Evolutionary conservation across 2,797 vertebrate species (phyloP).

Genomic region (Esox masquinongy): DNA sequence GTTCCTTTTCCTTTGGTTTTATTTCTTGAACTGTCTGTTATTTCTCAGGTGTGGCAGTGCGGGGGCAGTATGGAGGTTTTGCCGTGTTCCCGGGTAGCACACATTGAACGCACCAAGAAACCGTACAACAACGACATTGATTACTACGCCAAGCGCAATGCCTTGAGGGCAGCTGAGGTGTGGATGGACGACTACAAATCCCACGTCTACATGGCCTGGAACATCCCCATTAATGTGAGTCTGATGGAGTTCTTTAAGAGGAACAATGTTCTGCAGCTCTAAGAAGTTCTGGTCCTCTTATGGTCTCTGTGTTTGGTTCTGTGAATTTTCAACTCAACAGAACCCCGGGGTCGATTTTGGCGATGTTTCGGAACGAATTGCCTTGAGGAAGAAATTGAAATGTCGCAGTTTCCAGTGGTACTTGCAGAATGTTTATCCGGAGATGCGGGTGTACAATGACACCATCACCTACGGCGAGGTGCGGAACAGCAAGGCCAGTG

Average conservation of each 20-base stretch:
- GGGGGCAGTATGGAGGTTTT: conserved; percentile 60
- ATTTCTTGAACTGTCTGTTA: not conserved
- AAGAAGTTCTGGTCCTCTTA: not conserved
- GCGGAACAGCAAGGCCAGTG: conserved; percentile 81
- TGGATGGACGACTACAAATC: conserved; percentile 67
- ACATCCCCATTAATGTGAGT: conserved; percentile 52
- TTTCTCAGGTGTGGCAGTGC: conserved; percentile 55
- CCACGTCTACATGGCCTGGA: conserved; percentile 64
- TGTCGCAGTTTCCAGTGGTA: conserved; percentile 65
- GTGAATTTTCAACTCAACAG: conserved; percentile 26
- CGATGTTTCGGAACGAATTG: conserved; percentile 60
- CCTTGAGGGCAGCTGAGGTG: conserved; percentile 53
- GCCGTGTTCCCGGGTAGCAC: conserved; percentile 54
- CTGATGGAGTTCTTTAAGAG: not conserved
- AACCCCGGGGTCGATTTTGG: conserved; percentile 56
- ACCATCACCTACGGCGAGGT: conserved; percentile 43
- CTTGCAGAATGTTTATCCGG: conserved; percentile 60
- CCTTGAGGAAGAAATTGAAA: conserved; percentile 52
- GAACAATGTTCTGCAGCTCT: not conserved
- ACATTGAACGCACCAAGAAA: conserved; percentile 62
- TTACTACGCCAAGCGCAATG: conserved; percentile 27
- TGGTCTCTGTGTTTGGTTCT: not conserved
- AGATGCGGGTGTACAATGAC: conserved; percentile 11
- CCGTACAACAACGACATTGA: conserved; percentile 47
- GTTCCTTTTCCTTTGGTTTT: not conserved